phyloP scores from a whole-genome alignment of 2,888 invertebrate genomes.

The Tachina grossa region DNA sequence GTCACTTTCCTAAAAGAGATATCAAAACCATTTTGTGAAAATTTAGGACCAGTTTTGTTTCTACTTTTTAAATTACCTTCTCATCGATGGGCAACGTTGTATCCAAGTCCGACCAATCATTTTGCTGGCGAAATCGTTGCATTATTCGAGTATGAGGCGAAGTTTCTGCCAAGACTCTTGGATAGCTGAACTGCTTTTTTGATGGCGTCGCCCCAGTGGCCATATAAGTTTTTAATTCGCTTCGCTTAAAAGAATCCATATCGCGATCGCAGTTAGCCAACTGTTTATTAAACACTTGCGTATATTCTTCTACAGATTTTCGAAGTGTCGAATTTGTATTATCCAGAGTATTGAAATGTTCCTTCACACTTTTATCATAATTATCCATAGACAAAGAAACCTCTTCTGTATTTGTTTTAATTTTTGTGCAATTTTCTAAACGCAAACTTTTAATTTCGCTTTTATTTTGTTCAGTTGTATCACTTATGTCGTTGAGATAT shows the following conservation, averaged over 20 bases:
- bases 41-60: not conserved
- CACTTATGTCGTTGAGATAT: conserved; percentile 66
- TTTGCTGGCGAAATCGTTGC: conserved; percentile 84
- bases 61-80: conserved; percentile 71
- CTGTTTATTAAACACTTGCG: conserved; percentile 76
- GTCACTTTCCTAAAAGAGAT: conserved; percentile 76
- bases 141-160: conserved; percentile 88
- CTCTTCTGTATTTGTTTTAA: conserved; percentile 62
- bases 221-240: conserved; percentile 80
- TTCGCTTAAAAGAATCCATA: conserved; percentile 82
- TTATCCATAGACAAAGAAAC: conserved; percentile 68
- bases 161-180: conserved; percentile 86
- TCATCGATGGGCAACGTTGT: conserved; percentile 79
- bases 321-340: conserved; percentile 79
- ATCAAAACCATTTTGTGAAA: not conserved
- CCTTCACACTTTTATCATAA: conserved; percentile 73
- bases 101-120: conserved; percentile 81
- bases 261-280: conserved; percentile 81
- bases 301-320: conserved; percentile 78
- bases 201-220: conserved; percentile 86
- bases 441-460: conserved; percentile 71
- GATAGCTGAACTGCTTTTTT: conserved; percentile 86
- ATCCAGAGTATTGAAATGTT: conserved; percentile 77
- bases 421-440: conserved; percentile 58
- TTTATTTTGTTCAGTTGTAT: conserved; percentile 63